phyloP scores from a whole-genome alignment of 1,140 invertebrate species.

The Drusus annulatus region DNA sequence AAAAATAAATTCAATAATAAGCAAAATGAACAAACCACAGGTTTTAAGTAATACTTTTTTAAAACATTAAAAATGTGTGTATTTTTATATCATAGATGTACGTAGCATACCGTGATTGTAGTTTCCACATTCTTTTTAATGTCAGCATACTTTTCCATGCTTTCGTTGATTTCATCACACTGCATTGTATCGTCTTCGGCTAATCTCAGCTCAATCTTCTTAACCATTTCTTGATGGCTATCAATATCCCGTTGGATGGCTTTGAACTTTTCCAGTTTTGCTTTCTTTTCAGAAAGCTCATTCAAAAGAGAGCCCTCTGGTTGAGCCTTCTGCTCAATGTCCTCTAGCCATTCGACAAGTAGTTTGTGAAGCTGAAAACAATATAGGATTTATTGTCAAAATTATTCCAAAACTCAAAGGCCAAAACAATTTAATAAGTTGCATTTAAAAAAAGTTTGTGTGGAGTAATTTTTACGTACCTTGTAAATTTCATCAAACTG shows the following conservation, averaged over 20 bases:
- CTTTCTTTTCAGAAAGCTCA: slow-evolving; percentile 92
- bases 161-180: slow-evolving; percentile 78
- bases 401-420: neutral
- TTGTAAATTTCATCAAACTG: slow-evolving; percentile 91
- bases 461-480: slow-evolving; percentile 63
- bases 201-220: slow-evolving; percentile 79
- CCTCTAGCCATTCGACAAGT: slow-evolving; percentile 87
- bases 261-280: slow-evolving; percentile 87
- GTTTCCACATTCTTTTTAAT: slow-evolving; percentile 77
- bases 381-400: neutral
- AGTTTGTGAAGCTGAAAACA: slow-evolving; percentile 75
- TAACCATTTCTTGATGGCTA: slow-evolving; percentile 81
- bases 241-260: slow-evolving; percentile 84
- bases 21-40: neutral
- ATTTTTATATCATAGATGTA: slow-evolving; percentile 26
- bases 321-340: slow-evolving; percentile 86
- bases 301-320: slow-evolving; percentile 81
- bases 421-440: neutral
- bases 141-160: slow-evolving; percentile 80
- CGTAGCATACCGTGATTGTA: slow-evolving; percentile 73
- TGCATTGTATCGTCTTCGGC: slow-evolving; percentile 78
- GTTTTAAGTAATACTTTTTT: neutral
- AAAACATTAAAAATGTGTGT: no score
- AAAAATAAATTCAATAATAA: slow-evolving; percentile 49
- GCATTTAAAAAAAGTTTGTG: neutral